These are phyloP conservation scores for Leucopsar rothschildi DNA, from an alignment of 2,113 vertebrate species.

Conservation along the genomic window DNA sequence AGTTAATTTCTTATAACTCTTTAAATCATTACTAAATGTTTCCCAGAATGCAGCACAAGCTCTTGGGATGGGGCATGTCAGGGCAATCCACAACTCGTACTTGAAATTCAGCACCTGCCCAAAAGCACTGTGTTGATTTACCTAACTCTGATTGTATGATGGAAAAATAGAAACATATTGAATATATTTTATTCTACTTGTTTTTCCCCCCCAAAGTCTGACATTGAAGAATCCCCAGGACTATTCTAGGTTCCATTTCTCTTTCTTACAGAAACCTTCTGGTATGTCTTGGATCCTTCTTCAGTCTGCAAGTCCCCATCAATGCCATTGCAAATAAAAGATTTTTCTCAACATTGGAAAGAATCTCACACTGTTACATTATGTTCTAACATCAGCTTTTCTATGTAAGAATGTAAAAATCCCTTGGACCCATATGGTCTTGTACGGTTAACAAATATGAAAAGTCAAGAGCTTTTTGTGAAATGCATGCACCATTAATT, in stretches of 20 bases:
- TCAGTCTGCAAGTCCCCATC: background rate
- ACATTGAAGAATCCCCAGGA: background rate
- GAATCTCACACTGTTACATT: background rate
- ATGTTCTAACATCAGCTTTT: background rate
- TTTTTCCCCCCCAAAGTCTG: fast-evolving
- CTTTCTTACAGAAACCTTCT: background rate
- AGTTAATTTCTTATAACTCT: background rate
- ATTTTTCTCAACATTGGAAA: background rate
- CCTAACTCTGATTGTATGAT: background rate
- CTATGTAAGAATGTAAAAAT: background rate
- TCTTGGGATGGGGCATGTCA: background rate
- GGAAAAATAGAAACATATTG: background rate
- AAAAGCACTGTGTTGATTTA: background rate
- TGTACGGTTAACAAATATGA: background rate
- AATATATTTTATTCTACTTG: background rate
- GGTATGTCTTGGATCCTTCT: background rate
- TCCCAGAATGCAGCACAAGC: background rate
- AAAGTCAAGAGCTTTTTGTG: background rate
- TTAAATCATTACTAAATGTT: background rate
- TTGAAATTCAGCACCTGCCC: background rate
- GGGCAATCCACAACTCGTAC: background rate
- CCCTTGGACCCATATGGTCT: background rate
- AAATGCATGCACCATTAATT: background rate
- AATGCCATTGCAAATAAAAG: background rate
- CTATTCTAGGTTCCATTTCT: background rate